Evolutionary conservation across 1,140 invertebrate species (phyloP).

Genomic region (Neomicropteryx cornuta): DNA sequence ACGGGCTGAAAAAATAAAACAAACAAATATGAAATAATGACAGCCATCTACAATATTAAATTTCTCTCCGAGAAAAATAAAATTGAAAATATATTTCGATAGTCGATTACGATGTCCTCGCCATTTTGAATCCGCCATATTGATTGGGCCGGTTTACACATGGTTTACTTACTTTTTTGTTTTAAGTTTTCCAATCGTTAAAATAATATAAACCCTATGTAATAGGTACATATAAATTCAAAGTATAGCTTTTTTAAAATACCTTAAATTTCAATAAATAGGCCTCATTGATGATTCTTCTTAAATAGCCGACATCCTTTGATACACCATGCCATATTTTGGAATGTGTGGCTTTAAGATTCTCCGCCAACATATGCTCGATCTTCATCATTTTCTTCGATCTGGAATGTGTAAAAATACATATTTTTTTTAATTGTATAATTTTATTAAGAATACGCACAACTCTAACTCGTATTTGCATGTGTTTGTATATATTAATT

Average conservation of each 20-base stretch:
- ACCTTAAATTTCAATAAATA: slow-evolving; percentile 70
- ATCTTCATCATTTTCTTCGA: slow-evolving; percentile 64
- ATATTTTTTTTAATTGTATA: too few species aligned
- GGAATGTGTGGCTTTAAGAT: slow-evolving; percentile 64
- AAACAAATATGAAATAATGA: neutral
- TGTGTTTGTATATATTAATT: too few species aligned
- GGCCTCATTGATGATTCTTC: slow-evolving; percentile 65
- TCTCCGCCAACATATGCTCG: slow-evolving; percentile 62
- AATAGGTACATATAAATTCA: neutral
- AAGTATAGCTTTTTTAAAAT: slow-evolving; percentile 3
- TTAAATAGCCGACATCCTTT: slow-evolving; percentile 59
- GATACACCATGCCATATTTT: slow-evolving; percentile 69
- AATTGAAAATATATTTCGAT: neutral
- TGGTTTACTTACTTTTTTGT: too few species aligned
- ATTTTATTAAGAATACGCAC: too few species aligned
- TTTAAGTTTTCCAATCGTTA: neutral
- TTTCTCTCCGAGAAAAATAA: neutral
- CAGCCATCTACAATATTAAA: slow-evolving; percentile 4
- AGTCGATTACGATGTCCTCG: neutral
- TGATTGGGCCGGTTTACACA: neutral
- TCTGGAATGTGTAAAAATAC: too few species aligned
- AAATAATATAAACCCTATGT: neutral
- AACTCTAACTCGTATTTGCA: too few species aligned
- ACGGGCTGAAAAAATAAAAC: slow-evolving; percentile 33
- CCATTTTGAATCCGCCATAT: neutral